Evolutionary conservation across 2,888 invertebrate species (phyloP).

Genomic region (Silvanus unidentatus): DNA sequence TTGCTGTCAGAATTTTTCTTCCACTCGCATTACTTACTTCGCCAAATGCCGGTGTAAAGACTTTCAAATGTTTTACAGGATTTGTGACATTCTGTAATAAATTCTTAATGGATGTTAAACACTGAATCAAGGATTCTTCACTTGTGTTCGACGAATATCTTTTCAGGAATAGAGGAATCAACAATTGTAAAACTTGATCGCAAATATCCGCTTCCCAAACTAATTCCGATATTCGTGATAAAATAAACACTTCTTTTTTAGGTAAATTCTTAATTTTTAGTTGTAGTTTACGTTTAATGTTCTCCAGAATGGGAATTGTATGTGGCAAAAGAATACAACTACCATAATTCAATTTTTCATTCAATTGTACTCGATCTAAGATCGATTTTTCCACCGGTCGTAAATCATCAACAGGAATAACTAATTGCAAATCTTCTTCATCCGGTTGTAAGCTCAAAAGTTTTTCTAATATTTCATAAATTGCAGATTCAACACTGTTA

Average conservation of each 20-base stretch:
- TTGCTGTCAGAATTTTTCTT: slow-evolving; percentile 61
- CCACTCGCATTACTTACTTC: slow-evolving; percentile 59
- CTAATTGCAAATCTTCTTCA: slow-evolving; percentile 47
- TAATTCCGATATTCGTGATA: slow-evolving; percentile 71
- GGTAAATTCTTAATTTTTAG: slow-evolving; percentile 57
- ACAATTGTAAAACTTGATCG: slow-evolving; percentile 61
- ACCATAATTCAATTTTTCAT: slow-evolving; percentile 60
- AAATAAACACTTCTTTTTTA: slow-evolving; percentile 64
- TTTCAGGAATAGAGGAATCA: slow-evolving; percentile 66
- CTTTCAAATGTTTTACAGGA: slow-evolving; percentile 61
- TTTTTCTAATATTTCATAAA: slow-evolving; percentile 70
- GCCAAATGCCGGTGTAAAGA: slow-evolving; percentile 67
- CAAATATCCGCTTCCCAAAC: slow-evolving; percentile 63
- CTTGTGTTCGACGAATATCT: slow-evolving; percentile 56
- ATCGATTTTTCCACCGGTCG: slow-evolving; percentile 36
- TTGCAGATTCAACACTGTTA: slow-evolving; percentile 58
- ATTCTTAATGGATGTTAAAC: slow-evolving; percentile 68
- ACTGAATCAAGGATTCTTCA: slow-evolving; percentile 64
- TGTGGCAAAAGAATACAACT: slow-evolving; percentile 69
- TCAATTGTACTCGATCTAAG: slow-evolving; percentile 33
- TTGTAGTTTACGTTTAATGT: slow-evolving; percentile 61
- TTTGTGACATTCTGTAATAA: slow-evolving; percentile 62
- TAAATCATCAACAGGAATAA: slow-evolving; percentile 44
- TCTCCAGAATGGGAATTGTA: slow-evolving; percentile 63
- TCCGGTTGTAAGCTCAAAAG: slow-evolving; percentile 61